phyloP scores from a whole-genome alignment of 2,888 invertebrate genomes.

The Entomobrya proxima region DNA sequence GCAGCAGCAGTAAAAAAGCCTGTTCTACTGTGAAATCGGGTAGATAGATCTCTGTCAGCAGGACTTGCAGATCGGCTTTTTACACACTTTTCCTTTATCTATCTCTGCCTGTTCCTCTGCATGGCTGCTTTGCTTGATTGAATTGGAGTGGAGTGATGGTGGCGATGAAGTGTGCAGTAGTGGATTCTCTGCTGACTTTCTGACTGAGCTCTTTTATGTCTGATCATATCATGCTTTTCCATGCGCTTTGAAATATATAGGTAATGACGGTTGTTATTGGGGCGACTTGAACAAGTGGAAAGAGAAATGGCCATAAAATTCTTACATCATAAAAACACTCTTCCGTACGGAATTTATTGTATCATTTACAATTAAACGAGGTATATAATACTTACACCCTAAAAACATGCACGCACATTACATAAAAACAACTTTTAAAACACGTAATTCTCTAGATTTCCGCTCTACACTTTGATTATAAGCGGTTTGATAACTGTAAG shows the following conservation, averaged over 20 bases:
- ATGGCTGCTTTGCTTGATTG: conserved; percentile 11
- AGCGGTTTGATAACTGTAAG: not conserved
- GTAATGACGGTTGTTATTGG: no score
- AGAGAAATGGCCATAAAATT: conserved; percentile 16
- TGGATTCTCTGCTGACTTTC: not conserved
- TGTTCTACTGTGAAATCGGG: not conserved
- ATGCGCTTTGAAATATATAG: not conserved
- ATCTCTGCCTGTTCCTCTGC: not conserved
- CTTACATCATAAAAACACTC: not conserved
- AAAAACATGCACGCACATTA: not conserved
- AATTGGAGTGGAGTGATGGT: not conserved
- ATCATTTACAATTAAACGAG: not conserved
- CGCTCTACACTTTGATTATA: not conserved
- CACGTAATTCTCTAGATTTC: conserved; percentile 4
- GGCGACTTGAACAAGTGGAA: not conserved
- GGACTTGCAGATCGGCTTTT: no score
- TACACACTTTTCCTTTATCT: not conserved
- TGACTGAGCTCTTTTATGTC: no score
- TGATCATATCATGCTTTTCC: no score
- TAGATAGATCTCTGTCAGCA: no score
- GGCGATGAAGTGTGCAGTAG: not conserved
- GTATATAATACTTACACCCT: not conserved
- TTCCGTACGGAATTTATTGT: conserved; percentile 20
- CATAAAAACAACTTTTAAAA: not conserved
- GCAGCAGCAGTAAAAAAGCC: not conserved